A percentile compares a stretch with the other conserved stretches of the same genome.
These are phyloP conservation scores for Ceyx cyanopectus DNA, from an alignment of 2,113 vertebrate species.

Conservation along the genomic window DNA sequence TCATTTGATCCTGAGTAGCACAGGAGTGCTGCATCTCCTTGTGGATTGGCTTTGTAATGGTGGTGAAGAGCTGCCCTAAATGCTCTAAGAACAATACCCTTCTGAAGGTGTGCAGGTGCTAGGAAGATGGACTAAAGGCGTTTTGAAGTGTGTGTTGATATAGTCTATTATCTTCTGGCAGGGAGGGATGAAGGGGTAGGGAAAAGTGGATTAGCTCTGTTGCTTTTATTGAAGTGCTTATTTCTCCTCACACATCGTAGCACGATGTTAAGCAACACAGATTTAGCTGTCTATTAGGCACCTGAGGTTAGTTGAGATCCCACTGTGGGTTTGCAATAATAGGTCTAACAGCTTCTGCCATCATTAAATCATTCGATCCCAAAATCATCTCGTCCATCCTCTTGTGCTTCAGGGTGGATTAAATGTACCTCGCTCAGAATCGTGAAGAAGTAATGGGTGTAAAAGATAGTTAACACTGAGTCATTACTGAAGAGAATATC, in stretches of 20 bases:
- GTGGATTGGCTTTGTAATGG: neutral
- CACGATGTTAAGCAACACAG: neutral
- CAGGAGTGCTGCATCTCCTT: neutral
- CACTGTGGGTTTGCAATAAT: neutral
- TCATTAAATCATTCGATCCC: neutral
- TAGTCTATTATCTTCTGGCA: neutral
- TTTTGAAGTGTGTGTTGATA: neutral
- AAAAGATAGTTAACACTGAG: neutral
- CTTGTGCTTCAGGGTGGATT: neutral
- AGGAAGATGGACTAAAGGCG: neutral
- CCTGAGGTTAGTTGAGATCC: neutral
- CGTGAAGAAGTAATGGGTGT: neutral
- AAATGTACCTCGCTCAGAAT: neutral
- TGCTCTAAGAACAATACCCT: neutral
- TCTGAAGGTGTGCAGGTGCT: neutral
- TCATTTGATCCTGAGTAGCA: neutral
- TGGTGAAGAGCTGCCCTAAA: neutral
- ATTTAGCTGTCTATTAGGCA: neutral
- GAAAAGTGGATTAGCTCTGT: neutral
- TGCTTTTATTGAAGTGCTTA: neutral
- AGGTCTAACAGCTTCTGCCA: neutral
- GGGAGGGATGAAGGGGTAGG: neutral
- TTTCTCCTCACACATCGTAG: neutral
- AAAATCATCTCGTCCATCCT: neutral
- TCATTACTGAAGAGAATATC: neutral